A percentile compares a stretch with the other conserved stretches of the same genome.
Conservation (phyloP, 2,797 vertebrate genomes). For the Myotis pilosus region DNA sequence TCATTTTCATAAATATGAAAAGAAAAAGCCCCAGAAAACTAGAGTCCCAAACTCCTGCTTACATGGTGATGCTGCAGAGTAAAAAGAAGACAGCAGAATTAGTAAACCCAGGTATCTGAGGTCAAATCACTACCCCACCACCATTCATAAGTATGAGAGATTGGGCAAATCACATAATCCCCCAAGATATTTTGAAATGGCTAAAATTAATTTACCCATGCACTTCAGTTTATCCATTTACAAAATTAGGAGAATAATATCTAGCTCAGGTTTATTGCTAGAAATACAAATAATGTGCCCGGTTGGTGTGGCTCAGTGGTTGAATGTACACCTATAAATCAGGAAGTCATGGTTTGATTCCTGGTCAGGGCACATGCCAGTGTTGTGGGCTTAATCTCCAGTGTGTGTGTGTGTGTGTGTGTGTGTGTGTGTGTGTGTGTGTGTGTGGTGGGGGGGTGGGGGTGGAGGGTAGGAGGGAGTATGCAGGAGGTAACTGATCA, state of each 20-base stretch:
- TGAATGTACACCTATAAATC: too few relatives aligned
- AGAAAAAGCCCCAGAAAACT: background rate
- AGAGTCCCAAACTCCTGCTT: background rate
- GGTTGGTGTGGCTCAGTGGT: too few relatives aligned
- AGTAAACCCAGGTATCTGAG: background rate
- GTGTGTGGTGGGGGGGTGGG: too few relatives aligned
- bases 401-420: too few relatives aligned
- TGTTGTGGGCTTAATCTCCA: too few relatives aligned
- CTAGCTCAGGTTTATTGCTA: background rate
- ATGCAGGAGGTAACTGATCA: too few relatives aligned
- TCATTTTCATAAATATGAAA: conserved; percentile 29
- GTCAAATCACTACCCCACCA: background rate
- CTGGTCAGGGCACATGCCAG: too few relatives aligned
- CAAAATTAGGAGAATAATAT: background rate
- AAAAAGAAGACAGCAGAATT: background rate
- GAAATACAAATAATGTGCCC: background rate
- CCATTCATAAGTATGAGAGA: background rate
- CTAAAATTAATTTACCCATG: background rate
- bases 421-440: too few relatives aligned
- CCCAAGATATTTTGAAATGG: background rate
- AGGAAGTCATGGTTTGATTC: too few relatives aligned
- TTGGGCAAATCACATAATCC: background rate
- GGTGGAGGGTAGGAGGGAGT: rapidly evolving
- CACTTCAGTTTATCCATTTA: background rate
- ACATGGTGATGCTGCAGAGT: background rate